Evolutionary conservation across 2,888 invertebrate genomes (phyloP).

Genomic region (Hesperia comma): DNA sequence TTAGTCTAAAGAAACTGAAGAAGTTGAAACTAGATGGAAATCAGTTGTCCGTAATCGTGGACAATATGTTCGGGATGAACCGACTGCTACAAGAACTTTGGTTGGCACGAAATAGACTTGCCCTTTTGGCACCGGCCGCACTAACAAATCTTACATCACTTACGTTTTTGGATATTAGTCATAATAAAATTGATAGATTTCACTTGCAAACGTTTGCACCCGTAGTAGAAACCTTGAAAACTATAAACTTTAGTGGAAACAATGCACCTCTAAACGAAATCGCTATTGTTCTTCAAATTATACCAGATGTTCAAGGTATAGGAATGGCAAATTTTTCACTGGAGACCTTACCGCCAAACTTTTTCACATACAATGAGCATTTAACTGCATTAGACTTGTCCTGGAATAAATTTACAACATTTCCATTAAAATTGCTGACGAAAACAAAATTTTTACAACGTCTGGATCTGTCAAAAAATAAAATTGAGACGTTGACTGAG

Average conservation of each 20-base stretch:
- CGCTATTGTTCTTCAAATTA: constrained; percentile 82
- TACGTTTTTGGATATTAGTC: constrained; percentile 88
- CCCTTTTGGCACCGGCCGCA: constrained; percentile 88
- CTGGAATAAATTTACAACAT: constrained; percentile 86
- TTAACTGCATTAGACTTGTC: constrained; percentile 88
- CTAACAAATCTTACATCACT: constrained; percentile 89
- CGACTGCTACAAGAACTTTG: constrained; percentile 81
- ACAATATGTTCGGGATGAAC: constrained; percentile 87
- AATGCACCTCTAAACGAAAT: constrained; percentile 83
- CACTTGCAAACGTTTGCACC: constrained; percentile 85
- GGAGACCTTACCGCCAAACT: constrained; percentile 81
- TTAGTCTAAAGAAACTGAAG: constrained; percentile 86
- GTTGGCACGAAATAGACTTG: constrained; percentile 89
- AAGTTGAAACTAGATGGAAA: constrained; percentile 89
- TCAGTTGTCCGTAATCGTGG: constrained; percentile 89
- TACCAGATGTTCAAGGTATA: constrained; percentile 83
- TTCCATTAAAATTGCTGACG: constrained; percentile 83
- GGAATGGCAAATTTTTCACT: constrained; percentile 85
- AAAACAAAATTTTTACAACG: constrained; percentile 84
- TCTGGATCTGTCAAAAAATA: constrained; percentile 90
- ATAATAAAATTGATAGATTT: constrained; percentile 89
- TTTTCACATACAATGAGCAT: constrained; percentile 84
- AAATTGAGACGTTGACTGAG: constrained; percentile 85
- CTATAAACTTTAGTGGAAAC: constrained; percentile 89
- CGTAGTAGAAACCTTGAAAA: constrained; percentile 85